Conservation (phyloP, 2,888 invertebrate species). For the Plebejus anna region DNA sequence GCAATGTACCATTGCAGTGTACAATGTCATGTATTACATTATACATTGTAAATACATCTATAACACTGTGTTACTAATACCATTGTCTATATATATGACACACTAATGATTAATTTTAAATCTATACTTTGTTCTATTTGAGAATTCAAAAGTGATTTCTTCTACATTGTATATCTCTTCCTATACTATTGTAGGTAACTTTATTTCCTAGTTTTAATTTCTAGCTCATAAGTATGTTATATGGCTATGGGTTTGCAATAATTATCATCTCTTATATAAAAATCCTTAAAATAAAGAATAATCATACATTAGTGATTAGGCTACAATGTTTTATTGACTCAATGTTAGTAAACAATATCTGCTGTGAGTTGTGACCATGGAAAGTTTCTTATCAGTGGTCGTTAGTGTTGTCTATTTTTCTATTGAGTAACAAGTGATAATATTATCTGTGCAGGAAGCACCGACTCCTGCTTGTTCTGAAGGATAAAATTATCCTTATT, state of each 20-base stretch:
- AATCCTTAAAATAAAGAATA: too few species aligned
- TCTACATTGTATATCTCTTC: background rate
- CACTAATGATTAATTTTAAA: background rate
- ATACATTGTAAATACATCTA: background rate
- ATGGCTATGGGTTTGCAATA: too few species aligned
- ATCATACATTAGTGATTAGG: too few species aligned
- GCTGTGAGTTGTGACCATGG: background rate
- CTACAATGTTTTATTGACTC: background rate
- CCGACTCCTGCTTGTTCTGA: background rate
- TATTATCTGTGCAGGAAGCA: background rate
- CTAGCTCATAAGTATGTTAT: background rate
- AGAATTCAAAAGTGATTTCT: too few species aligned
- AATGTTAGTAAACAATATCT: background rate
- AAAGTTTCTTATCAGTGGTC: constrained; percentile 6
- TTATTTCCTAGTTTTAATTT: background rate
- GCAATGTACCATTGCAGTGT: background rate
- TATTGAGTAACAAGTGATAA: constrained; percentile 4
- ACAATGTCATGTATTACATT: too few species aligned
- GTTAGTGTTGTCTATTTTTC: constrained; percentile 16
- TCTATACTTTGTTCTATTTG: background rate
- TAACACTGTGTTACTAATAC: background rate
- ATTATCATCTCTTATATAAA: too few species aligned
- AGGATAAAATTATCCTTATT: background rate
- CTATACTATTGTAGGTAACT: background rate
- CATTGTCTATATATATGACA: background rate